Conservation (phyloP, 1,140 invertebrate species). For the Globodera ellingtonae region DNA sequence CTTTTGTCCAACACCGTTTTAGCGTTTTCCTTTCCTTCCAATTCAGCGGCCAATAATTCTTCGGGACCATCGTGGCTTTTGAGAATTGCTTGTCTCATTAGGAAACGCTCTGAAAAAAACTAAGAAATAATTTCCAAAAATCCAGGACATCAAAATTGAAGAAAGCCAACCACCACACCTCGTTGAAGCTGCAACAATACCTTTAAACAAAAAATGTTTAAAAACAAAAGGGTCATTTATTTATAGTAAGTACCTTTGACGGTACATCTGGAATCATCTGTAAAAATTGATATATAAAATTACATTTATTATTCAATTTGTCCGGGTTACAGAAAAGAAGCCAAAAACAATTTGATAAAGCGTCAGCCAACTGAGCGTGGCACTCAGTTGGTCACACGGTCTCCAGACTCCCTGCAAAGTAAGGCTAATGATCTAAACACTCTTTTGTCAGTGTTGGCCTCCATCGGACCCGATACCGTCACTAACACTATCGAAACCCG, state of each 20-base stretch:
- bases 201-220: conserved; percentile 2
- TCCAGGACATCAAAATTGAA: not conserved
- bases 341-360: no score
- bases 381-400: no score
- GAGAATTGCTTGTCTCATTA: conserved; percentile 53
- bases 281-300: not conserved
- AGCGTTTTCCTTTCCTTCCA: not conserved
- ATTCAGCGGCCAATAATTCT: not conserved
- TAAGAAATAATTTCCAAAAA: not conserved
- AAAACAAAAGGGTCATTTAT: not conserved
- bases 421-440: no score
- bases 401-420: no score
- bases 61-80: conserved; percentile 38
- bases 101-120: conserved; percentile 30
- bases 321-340: no score
- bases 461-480: no score
- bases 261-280: conserved; percentile 84
- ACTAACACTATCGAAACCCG: not conserved
- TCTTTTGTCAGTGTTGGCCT: no score
- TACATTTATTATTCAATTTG: no score
- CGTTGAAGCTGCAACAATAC: conserved; percentile 63
- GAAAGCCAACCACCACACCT: conserved; percentile 43
- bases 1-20: not conserved
- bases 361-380: no score
- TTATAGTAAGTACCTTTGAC: conserved; percentile 26